phyloP scores from a whole-genome alignment of 2,797 vertebrate species.

The Moxostoma hubbsi region DNA sequence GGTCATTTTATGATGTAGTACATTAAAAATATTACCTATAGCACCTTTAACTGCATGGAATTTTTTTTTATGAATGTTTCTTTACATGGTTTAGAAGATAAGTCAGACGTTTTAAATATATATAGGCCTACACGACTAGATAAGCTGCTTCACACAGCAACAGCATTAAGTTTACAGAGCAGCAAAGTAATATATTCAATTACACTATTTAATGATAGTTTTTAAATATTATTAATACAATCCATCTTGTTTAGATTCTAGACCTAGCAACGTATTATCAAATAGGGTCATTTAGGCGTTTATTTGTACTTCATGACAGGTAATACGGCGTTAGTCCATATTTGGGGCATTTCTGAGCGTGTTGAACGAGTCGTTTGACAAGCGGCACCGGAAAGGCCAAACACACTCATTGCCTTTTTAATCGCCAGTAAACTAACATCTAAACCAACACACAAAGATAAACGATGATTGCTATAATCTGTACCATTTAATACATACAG shows the following conservation, averaged over 20 bases:
- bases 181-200: too few relatives aligned
- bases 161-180: too few relatives aligned
- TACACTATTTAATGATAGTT: too few relatives aligned
- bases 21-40: not conserved
- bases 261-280: not conserved
- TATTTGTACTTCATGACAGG: not conserved
- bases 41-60: too few relatives aligned
- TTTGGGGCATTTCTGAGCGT: not conserved
- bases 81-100: not conserved
- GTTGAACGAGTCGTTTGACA: not conserved
- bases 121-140: too few relatives aligned
- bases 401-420: not conserved
- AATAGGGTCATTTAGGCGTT: not conserved
- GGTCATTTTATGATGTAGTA: not conserved
- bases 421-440: too few relatives aligned
- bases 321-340: not conserved
- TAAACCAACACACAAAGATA: not conserved
- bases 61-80: not conserved
- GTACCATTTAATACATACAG: not conserved
- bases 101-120: too few relatives aligned
- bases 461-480: not conserved
- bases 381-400: not conserved
- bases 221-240: too few relatives aligned
- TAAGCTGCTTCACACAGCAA: too few relatives aligned
- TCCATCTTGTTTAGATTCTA: too few relatives aligned